These are phyloP conservation scores for Anoplophora glabripennis DNA, from an alignment of 1,140 invertebrate genomes.

Conservation along the genomic window DNA sequence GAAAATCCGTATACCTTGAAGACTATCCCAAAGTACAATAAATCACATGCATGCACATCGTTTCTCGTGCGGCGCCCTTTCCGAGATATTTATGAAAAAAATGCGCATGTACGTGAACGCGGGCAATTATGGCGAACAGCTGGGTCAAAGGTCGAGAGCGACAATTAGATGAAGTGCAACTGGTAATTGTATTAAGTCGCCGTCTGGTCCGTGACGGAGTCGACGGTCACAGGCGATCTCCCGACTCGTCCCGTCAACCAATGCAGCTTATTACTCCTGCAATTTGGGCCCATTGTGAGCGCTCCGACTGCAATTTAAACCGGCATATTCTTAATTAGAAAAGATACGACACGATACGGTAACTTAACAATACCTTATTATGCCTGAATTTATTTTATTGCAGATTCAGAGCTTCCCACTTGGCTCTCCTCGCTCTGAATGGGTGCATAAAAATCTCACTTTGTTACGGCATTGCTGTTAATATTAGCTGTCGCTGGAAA, in stretches of 20 bases:
- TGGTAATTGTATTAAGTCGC: slow-evolving; percentile 43
- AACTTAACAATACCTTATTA: too few relatives aligned
- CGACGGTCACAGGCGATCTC: slow-evolving; percentile 30
- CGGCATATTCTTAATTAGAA: slow-evolving; percentile 24
- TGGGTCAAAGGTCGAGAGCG: slow-evolving; percentile 30
- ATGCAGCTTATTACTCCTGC: slow-evolving; percentile 28
- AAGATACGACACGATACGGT: neutral
- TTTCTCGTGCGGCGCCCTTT: too few relatives aligned
- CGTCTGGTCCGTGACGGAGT: slow-evolving; percentile 36
- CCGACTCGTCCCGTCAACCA: slow-evolving; percentile 15
- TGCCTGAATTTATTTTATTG: too few relatives aligned
- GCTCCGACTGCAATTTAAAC: slow-evolving; percentile 23
- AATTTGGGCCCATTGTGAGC: slow-evolving; percentile 33
- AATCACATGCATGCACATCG: too few relatives aligned
- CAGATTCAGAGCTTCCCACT: too few relatives aligned
- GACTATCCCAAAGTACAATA: too few relatives aligned
- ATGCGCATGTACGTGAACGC: neutral
- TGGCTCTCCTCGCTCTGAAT: too few relatives aligned
- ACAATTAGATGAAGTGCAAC: slow-evolving; percentile 43
- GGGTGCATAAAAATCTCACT: too few relatives aligned
- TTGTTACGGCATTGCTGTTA: too few relatives aligned
- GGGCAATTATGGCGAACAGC: slow-evolving; percentile 33
- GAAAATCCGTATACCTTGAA: neutral
- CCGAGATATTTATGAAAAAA: too few relatives aligned
- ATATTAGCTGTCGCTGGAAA: too few relatives aligned